Conservation (phyloP, 2,113 vertebrate species). For the Notiomystis cincta region DNA sequence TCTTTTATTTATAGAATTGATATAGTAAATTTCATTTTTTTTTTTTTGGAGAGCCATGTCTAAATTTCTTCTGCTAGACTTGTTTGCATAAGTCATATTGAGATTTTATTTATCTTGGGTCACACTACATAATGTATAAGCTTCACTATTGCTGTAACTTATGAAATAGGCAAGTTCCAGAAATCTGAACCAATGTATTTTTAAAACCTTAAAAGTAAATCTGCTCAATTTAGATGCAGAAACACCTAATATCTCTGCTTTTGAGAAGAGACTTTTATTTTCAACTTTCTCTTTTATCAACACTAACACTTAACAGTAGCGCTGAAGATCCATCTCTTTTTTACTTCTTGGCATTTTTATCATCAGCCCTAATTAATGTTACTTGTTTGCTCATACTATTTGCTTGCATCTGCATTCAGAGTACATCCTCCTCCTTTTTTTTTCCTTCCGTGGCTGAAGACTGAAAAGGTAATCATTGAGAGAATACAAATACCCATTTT, state of each 20-base stretch:
- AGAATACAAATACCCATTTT: not conserved
- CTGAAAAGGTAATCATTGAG: not conserved
- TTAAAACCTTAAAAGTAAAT: not conserved
- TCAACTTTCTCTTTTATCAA: not conserved
- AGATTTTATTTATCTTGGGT: not conserved
- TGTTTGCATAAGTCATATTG: not conserved
- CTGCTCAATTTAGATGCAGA: not conserved
- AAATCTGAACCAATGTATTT: not conserved
- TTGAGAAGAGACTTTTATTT: not conserved
- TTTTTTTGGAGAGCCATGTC: not conserved
- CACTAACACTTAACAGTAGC: not conserved
- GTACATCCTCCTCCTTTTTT: not conserved
- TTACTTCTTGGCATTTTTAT: not conserved
- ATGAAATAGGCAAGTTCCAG: not conserved
- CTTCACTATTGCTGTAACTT: not conserved
- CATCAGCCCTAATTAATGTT: not conserved
- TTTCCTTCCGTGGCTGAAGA: not conserved
- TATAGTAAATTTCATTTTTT: not conserved
- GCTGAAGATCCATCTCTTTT: not conserved
- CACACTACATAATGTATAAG: not conserved
- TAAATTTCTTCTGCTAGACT: not conserved
- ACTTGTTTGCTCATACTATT: not conserved
- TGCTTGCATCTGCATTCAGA: not conserved
- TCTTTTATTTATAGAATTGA: not conserved
- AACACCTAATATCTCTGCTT: not conserved